A percentile compares a stretch with the other conserved stretches of the same genome.
These are phyloP conservation scores for Pteria penguin DNA, from an alignment of 2,888 invertebrate genomes.

Conservation along the genomic window DNA sequence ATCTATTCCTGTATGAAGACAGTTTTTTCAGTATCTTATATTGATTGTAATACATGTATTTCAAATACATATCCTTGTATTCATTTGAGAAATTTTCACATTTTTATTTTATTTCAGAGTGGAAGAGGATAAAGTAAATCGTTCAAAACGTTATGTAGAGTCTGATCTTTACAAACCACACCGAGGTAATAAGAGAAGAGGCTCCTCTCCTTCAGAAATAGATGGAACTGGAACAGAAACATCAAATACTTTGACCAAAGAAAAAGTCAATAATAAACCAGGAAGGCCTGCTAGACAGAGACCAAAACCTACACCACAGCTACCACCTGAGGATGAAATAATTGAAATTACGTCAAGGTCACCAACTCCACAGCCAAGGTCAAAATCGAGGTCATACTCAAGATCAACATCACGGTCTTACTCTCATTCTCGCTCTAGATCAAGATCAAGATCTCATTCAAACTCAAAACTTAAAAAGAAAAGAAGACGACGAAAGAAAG, in stretches of 20 bases:
- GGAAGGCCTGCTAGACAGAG: background rate
- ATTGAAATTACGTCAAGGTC: conserved; percentile 22
- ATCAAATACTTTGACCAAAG: background rate
- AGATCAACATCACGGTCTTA: conserved; percentile 21
- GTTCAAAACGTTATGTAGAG: conserved; percentile 83
- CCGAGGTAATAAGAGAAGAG: conserved; percentile 37
- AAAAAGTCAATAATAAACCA: background rate
- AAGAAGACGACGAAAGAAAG: background rate
- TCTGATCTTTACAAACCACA: conserved; percentile 87
- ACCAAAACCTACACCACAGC: conserved; percentile 1
- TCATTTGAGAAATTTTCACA: too few species aligned
- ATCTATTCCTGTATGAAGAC: too few species aligned
- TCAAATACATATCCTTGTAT: too few species aligned
- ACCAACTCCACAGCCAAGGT: conserved; percentile 25
- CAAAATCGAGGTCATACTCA: conserved; percentile 26
- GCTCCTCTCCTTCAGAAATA: conserved; percentile 17
- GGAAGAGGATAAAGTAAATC: conserved; percentile 38
- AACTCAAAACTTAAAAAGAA: background rate
- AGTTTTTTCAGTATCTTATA: too few species aligned
- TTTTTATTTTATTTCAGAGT: conserved; percentile 19
- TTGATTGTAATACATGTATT: too few species aligned
- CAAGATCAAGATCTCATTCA: conserved; percentile 30
- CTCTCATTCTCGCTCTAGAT: background rate
- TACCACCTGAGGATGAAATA: conserved; percentile 3
- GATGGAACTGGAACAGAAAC: background rate